These are phyloP conservation scores for Orchestes rusci DNA, from an alignment of 2,888 invertebrate genomes.

Conservation along the genomic window DNA sequence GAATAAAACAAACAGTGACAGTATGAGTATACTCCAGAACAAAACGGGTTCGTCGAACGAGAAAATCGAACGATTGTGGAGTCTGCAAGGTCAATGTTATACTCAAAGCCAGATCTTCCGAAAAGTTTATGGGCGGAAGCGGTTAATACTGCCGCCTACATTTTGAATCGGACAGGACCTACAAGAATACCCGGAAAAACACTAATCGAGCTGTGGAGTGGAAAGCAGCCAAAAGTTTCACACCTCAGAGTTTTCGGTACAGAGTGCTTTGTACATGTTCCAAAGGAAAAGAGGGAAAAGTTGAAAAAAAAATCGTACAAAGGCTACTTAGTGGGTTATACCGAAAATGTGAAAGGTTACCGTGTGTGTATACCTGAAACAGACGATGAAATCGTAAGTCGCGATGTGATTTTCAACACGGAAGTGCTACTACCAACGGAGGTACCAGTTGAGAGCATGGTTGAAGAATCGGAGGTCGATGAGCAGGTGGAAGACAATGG, in stretches of 20 bases:
- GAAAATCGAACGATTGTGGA: neutral
- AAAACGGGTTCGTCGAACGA: neutral
- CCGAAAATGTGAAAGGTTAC: neutral
- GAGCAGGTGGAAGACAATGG: too few relatives aligned
- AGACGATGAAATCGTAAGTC: neutral
- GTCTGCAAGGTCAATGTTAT: neutral
- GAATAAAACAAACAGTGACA: neutral
- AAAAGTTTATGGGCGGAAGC: conserved; percentile 1
- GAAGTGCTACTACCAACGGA: neutral
- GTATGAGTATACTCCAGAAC: neutral
- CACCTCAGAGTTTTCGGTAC: neutral
- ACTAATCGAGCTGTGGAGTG: neutral
- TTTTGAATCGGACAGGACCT: neutral
- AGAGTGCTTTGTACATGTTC: neutral
- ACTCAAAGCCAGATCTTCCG: neutral
- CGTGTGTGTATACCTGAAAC: neutral
- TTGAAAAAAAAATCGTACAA: neutral
- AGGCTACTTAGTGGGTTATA: neutral
- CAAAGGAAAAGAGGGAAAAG: neutral
- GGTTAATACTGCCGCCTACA: neutral
- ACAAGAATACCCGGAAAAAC: neutral
- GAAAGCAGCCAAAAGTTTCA: neutral
- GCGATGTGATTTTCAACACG: neutral
- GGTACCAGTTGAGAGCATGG: neutral
- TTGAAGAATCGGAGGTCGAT: neutral